Percentiles rank a stretch among this genome's conserved stretches.
These are phyloP conservation scores for Melanostigma gelatinosum DNA, from an alignment of 2,113 vertebrate species.

Conservation along the genomic window DNA sequence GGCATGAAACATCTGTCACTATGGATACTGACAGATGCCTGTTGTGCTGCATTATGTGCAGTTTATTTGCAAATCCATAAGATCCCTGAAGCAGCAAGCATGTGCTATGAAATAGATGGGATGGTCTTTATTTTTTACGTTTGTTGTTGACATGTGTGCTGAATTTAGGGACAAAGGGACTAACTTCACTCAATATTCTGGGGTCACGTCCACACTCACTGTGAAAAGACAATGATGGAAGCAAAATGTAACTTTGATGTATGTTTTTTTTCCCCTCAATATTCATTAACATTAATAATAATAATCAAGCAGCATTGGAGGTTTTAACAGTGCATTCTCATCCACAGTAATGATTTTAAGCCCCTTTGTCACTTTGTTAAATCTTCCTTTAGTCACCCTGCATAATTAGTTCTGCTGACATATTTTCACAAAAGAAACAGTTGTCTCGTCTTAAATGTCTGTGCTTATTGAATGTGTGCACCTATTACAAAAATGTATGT, in stretches of 20 bases:
- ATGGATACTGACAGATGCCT: constrained; percentile 58
- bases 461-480: constrained; percentile 22
- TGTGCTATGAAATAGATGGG: constrained; percentile 26
- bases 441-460: constrained; percentile 4
- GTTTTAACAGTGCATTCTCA: constrained; percentile 6
- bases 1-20: constrained; percentile 59
- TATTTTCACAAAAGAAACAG: constrained; percentile 36
- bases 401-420: constrained; percentile 37
- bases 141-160: constrained; percentile 1
- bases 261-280: background rate
- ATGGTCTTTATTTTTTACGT: constrained; percentile 24
- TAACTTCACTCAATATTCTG: background rate
- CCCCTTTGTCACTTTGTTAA: constrained; percentile 23
- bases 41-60: constrained; percentile 50
- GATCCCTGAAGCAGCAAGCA: constrained; percentile 18
- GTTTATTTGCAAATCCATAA: constrained; percentile 49
- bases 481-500: constrained; percentile 32
- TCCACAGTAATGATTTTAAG: constrained; percentile 33
- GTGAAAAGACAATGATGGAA: background rate
- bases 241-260: background rate
- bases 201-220: background rate
- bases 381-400: constrained; percentile 15
- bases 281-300: background rate
- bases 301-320: background rate
- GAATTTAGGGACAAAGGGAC: background rate